Base-by-base conservation (phyloP, 23 tunicate genomes). In the Styela clava region DNA sequence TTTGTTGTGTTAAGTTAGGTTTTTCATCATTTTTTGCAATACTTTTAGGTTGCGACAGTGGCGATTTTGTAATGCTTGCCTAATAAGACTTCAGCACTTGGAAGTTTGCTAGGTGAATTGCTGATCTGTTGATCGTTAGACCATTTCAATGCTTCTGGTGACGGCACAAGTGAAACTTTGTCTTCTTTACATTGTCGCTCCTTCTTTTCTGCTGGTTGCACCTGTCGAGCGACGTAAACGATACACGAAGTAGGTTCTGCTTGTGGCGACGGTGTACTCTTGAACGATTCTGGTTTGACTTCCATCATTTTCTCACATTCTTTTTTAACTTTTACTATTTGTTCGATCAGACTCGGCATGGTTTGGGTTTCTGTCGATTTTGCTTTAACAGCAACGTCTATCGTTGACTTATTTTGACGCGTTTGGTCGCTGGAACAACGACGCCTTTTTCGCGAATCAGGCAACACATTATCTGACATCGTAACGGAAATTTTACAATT, bases 11-110 rank as follows among this genome's bases (percentile, higher is more conserved):
- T n/a, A n/a, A n/a, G n/a, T n/a, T n/a, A n/a, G n/a, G n/a, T n/a
- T n/a, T n/a, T n/a, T n/a, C n/a, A n/a, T n/a, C n/a, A n/a, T n/a
- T n/a, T n/a, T n/a, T n/a, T n/a, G n/a, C n/a, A n/a, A n/a, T n/a
- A n/a, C n/a, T n/a, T n/a, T n/a, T n/a, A n/a, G n/a, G n/a, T n/a
- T n/a, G n/a, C n/a, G n/a, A 24, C 64, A 44, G 52, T 76, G 5
- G 81, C 81, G 21, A 76, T 76, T 52, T 76, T 76, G 52, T 76
- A 76, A 36, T 83, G 86, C 61, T 81, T 81, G 2, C 89, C 89
- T 52, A 89, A 74, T 21, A 89, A 73, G 16, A 89, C 95, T 35
- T 89, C 64, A 28, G 95, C 89, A 67, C 95, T 89, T 2, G 95
- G 95, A 63, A 89, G 78, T 67, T 76, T 76, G 65, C 31, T 24